Percentiles rank a stretch among this genome's conserved stretches.
These are phyloP conservation scores for Trachurus trachurus DNA, from an alignment of 2,797 vertebrate species.

Conservation along the genomic window DNA sequence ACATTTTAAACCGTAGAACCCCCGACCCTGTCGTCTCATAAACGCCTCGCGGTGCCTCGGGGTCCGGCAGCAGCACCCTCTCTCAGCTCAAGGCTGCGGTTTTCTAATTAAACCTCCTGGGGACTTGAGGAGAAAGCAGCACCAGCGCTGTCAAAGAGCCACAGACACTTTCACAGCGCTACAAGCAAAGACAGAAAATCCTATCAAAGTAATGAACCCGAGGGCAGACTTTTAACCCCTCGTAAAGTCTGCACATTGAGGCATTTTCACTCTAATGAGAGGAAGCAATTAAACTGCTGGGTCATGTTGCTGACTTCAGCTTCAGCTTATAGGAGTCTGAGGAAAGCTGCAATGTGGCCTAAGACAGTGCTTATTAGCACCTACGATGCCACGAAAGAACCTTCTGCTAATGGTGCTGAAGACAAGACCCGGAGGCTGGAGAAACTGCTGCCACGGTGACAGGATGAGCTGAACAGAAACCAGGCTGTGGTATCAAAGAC, in stretches of 20 bases:
- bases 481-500: neutral
- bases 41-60: conserved; percentile 6
- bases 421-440: neutral
- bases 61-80: conserved; percentile 8
- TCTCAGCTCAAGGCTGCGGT: conserved; percentile 41
- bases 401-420: neutral
- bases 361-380: conserved; percentile 19
- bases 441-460: neutral
- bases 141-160: conserved; percentile 61
- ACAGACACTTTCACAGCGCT: conserved; percentile 55
- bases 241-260: conserved; percentile 58
- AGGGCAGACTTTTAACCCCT: conserved; percentile 68
- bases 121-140: conserved; percentile 54
- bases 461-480: no score
- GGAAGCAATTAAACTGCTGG: conserved; percentile 72
- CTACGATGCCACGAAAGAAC: conserved; percentile 4
- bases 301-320: conserved; percentile 65
- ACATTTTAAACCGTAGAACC: conserved; percentile 2
- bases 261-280: conserved; percentile 75
- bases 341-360: neutral
- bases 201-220: conserved; percentile 70
- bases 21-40: conserved; percentile 26
- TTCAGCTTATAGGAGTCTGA: conserved; percentile 11
- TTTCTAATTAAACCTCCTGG: conserved; percentile 78
- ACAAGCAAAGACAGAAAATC: conserved; percentile 47